Base-by-base conservation (phyloP, 2,888 invertebrate species). In the Ophion ventricosus region DNA sequence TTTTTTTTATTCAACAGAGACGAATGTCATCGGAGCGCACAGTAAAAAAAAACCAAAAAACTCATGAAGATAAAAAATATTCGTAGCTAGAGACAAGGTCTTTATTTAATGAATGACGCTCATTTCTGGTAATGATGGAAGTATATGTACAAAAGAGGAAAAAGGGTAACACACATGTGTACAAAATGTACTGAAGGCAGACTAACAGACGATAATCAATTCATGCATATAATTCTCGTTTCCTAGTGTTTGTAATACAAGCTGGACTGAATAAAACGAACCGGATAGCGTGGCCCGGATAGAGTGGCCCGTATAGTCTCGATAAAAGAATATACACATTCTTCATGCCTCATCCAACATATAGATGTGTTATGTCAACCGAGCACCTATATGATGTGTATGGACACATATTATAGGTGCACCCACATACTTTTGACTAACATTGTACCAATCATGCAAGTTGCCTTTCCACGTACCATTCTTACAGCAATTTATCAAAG, bases 261-360 rank as follows among this genome's bases (percentile, higher is more conserved):
- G 67, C 77, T 80, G 67, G 69, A 72, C 40, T 54, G 63, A 5
- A 10, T 20, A 72, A 43, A 76, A 56, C 67, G 26, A 73, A 66
- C 14, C 20, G 64, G 43, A 40, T 80, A 59, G 64, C 54, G 40
- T 56, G 66, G 80, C 67, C 67, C 73, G 73, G 54, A 77, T 77
- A 57, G 77, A 49, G 57, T 61, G 29, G 59, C 40, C 40, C n/a
- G 54, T 61, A 69, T 64, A 78, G 78, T 78, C 74, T 76, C 69
- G 64, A 73, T 20, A 40, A 54, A 70, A 67, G 40, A 54, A 66
- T 54, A 66, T 59, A 69, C 59, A 61, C 69, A 57, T 67, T 80
- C 66, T 70, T 75, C 87, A 87, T 87, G 85, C 87, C 76, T 81
- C 81, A 77, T 85, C 57, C 84, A 76, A 80, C 80, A 83, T 74